Evolutionary conservation across 2,888 invertebrate genomes (phyloP).

Genomic region (Pheosia gnoma): DNA sequence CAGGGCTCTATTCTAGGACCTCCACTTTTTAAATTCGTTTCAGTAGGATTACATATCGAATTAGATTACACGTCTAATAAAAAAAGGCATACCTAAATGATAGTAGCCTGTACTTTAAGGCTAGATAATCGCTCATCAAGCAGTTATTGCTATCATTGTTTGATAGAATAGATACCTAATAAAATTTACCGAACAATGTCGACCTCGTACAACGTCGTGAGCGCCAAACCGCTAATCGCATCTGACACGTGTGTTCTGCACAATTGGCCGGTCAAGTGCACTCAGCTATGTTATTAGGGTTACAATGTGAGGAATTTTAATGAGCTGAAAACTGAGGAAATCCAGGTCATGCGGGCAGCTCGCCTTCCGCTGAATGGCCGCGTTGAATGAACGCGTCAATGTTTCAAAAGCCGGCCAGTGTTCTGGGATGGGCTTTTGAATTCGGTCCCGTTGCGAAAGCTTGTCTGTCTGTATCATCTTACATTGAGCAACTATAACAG

Average conservation of each 20-base stretch:
- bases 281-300: conserved; percentile 31
- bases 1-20: conserved; percentile 1
- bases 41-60: no score
- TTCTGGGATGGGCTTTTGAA: conserved; percentile 2
- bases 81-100: neutral
- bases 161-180: neutral
- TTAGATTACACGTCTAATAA: no score
- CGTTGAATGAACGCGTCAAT: conserved; percentile 24
- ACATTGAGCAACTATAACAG: neutral
- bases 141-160: no score
- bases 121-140: neutral
- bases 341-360: conserved; percentile 38
- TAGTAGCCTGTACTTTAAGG: neutral
- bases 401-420: conserved; percentile 21
- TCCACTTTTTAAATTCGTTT: neutral
- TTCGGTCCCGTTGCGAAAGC: conserved; percentile 8
- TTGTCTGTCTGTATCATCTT: conserved; percentile 6
- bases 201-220: conserved; percentile 1
- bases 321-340: conserved; percentile 39
- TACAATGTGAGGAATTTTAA: conserved; percentile 41
- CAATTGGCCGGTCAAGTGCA: conserved; percentile 41
- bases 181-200: neutral
- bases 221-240: conserved; percentile 7
- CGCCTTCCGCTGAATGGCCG: conserved; percentile 22
- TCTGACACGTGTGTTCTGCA: conserved; percentile 11